phyloP scores from a whole-genome alignment of 1,140 invertebrate genomes.

The Bombus superbus region DNA sequence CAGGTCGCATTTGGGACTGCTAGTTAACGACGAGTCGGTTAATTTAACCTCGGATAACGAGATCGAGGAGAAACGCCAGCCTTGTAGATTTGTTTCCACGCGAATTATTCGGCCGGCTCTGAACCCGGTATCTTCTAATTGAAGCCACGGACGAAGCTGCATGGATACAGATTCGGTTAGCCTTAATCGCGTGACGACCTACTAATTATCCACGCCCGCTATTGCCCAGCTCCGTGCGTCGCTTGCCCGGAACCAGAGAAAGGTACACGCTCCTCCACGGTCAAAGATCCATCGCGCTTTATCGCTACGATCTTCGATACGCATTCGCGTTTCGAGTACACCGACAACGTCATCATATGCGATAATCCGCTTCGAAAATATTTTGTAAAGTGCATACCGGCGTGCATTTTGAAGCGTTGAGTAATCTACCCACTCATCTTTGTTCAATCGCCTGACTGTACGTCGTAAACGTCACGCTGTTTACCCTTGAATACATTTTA shows the following conservation, averaged over 20 bases:
- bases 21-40: constrained; percentile 17
- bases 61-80: neutral
- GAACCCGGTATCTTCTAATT: constrained; percentile 36
- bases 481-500: neutral
- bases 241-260: neutral
- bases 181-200: constrained; percentile 69
- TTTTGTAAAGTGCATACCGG: neutral
- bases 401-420: neutral
- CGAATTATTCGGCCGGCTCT: constrained; percentile 48
- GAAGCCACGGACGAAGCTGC: constrained; percentile 39
- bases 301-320: neutral
- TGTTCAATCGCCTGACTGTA: neutral
- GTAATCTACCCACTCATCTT: neutral
- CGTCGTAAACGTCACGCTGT: neutral
- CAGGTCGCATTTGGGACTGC: neutral
- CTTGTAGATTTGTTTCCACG: constrained; percentile 52
- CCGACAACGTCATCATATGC: neutral
- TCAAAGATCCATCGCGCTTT: neutral
- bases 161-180: constrained; percentile 65
- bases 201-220: constrained; percentile 63
- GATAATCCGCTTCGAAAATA: too few relatives aligned
- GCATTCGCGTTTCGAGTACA: neutral
- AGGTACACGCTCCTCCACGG: neutral
- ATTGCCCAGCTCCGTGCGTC: neutral
- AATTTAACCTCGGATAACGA: constrained; percentile 30